Evolutionary conservation across 1,140 invertebrate genomes (phyloP).

Genomic region (Meteorus sp.): DNA sequence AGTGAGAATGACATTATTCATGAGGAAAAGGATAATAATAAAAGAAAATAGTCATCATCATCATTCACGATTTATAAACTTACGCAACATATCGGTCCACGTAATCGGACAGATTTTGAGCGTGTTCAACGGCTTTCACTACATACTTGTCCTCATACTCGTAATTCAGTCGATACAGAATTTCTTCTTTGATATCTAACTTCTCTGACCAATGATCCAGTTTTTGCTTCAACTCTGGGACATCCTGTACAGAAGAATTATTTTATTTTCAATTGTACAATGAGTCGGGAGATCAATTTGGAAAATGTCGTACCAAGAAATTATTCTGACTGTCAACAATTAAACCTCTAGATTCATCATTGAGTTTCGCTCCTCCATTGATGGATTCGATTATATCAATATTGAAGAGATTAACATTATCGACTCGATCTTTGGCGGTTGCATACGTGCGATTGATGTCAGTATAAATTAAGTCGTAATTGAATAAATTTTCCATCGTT

Average conservation of each 20-base stretch:
- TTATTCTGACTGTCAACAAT: slow-evolving; percentile 48
- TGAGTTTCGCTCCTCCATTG: slow-evolving; percentile 41
- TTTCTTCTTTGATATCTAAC: slow-evolving; percentile 63
- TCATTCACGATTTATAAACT: slow-evolving; percentile 27
- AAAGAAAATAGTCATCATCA: not conserved
- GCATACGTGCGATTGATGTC: slow-evolving; percentile 42
- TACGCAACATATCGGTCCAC: slow-evolving; percentile 67
- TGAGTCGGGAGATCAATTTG: slow-evolving; percentile 1
- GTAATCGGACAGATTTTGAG: slow-evolving; percentile 64
- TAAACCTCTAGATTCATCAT: slow-evolving; percentile 41
- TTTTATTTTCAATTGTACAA: slow-evolving; percentile 4
- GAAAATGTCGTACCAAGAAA: slow-evolving; percentile 39
- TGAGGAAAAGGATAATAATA: slow-evolving; percentile 22
- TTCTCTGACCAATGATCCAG: slow-evolving; percentile 51
- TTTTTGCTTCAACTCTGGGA: slow-evolving; percentile 45
- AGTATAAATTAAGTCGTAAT: slow-evolving; percentile 48
- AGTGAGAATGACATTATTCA: too few relatives aligned
- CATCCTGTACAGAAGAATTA: slow-evolving; percentile 34
- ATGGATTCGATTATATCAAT: slow-evolving; percentile 36
- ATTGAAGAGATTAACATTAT: slow-evolving; percentile 34
- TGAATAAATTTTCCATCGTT: slow-evolving; percentile 48
- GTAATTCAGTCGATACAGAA: slow-evolving; percentile 67
- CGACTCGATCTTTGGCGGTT: slow-evolving; percentile 32
- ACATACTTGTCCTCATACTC: slow-evolving; percentile 70
- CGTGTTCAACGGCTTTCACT: slow-evolving; percentile 68